A percentile compares a stretch with the other conserved stretches of the same genome.
phyloP scores from a whole-genome alignment of 2,888 invertebrate species.

The Cantharis lateralis region DNA sequence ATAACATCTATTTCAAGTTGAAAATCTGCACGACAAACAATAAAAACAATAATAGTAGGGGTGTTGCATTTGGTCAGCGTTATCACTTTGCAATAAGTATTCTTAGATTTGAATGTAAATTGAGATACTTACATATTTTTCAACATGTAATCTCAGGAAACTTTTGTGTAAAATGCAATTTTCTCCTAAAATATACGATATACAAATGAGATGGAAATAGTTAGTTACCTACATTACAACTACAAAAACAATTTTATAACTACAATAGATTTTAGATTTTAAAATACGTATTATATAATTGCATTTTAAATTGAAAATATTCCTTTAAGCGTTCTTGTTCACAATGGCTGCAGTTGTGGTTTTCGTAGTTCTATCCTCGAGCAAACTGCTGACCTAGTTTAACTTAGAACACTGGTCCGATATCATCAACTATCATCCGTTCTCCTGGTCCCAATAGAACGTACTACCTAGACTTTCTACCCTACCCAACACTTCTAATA shows the following conservation, averaged over 20 bases:
- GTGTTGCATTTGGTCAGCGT: neutral
- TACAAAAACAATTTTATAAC: neutral
- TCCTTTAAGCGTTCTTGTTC: neutral
- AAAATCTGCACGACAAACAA: neutral
- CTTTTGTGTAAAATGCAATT: neutral
- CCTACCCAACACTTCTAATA: constrained; percentile 31
- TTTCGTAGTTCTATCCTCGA: constrained; percentile 14
- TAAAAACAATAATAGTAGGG: neutral
- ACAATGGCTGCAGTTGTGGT: constrained; percentile 4
- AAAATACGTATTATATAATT: neutral
- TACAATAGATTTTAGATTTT: neutral
- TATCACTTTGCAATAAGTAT: neutral
- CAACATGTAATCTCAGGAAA: neutral
- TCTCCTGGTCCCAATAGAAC: constrained; percentile 10
- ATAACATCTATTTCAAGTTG: neutral
- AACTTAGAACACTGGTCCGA: constrained; percentile 12
- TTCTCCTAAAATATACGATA: neutral
- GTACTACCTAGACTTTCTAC: constrained; percentile 2
- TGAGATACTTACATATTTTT: neutral
- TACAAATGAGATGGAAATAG: neutral
- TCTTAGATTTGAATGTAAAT: neutral
- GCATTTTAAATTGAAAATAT: neutral
- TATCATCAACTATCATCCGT: constrained; percentile 14
- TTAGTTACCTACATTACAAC: neutral
- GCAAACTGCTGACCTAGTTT: constrained; percentile 7